Evolutionary conservation across 1,140 invertebrate species (phyloP), one percentile per base, ranked within the genome.

Genomic region (Cotesia typhae): DNA sequence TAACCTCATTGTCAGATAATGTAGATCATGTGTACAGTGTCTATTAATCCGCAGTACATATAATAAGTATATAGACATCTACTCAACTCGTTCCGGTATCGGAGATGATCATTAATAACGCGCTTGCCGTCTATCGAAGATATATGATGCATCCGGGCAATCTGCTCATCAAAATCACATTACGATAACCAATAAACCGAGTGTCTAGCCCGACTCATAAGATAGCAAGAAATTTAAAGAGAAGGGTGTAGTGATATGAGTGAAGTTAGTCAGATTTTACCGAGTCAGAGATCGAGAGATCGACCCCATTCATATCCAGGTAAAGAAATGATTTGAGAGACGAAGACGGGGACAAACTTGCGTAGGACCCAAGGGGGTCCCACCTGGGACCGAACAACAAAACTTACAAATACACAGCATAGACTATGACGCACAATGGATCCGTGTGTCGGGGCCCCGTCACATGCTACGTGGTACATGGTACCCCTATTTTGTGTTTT

Each of bases 121-220:
- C n/a, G 4, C 17, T 1, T 28, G 28, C 9, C 2, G 35, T 41
- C 41, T 41, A 65, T 64, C 17, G 55, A 52, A 60, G 17, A 63
- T 36, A 47, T 59, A 73, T n/a, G 52, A 64, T 69, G 72, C 69
- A 53, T 37, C 72, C 10, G 37, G 60, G 52, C 53, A 60, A 77
- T 69, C 69, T 73, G 66, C 71, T 69, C 71, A 85, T 84, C 79
- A 84, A 84, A 85, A 83, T 83, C 79, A 75, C 78, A 85, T 85
- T 84, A 85, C 78, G 76, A 81, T 81, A 80, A 82, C 79, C 80
- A 79, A 78, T 82, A 81, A 72, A 78, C 78, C 17, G 57, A 59
- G 55, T 67, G 70, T 38, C 38, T 9, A 47, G 6, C 6, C 7
- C 28, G 28, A 47, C 3, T 41, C 38, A 41, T 5, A 41, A 0